Conservation (phyloP, 2,113 vertebrate species). For the Xyliphius kryptos region DNA sequence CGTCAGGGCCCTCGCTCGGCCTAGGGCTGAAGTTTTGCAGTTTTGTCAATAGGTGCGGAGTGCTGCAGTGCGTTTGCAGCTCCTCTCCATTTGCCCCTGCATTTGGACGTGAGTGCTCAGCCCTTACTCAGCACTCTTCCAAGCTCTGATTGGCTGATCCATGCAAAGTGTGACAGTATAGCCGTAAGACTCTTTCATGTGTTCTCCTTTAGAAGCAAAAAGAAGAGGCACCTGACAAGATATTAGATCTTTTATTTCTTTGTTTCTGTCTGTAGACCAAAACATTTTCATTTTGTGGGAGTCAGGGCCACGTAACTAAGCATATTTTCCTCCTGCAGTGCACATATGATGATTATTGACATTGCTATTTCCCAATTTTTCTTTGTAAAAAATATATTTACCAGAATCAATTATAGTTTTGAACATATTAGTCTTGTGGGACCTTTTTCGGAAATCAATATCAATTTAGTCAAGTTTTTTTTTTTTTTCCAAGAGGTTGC, state of each 20-base stretch:
- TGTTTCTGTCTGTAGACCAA: too few relatives aligned
- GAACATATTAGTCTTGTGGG: conserved; percentile 61
- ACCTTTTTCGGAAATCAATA: conserved; percentile 57
- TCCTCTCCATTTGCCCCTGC: conserved; percentile 67
- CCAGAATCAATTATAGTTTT: conserved; percentile 52
- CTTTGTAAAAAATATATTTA: conserved; percentile 56
- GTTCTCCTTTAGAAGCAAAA: background rate
- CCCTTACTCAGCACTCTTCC: conserved; percentile 81
- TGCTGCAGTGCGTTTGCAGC: conserved; percentile 74
- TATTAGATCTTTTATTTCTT: too few relatives aligned
- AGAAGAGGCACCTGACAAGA: background rate
- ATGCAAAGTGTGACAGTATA: conserved; percentile 52
- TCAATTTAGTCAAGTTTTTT: conserved; percentile 47
- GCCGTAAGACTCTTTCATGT: conserved; percentile 42
- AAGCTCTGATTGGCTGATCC: conserved; percentile 73
- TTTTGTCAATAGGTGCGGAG: conserved; percentile 50
- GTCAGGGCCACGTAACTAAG: too few relatives aligned
- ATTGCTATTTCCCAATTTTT: conserved; percentile 30
- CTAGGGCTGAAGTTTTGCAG: conserved; percentile 15
- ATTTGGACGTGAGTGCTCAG: conserved; percentile 70
- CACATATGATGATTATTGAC: conserved; percentile 43
- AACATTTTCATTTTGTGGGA: too few relatives aligned
- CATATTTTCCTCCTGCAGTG: too few relatives aligned
- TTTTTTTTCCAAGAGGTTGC: background rate
- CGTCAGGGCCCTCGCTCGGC: conserved; percentile 2